These are phyloP conservation scores for Troilus luridus DNA, from an alignment of 2,888 invertebrate genomes.

Conservation along the genomic window DNA sequence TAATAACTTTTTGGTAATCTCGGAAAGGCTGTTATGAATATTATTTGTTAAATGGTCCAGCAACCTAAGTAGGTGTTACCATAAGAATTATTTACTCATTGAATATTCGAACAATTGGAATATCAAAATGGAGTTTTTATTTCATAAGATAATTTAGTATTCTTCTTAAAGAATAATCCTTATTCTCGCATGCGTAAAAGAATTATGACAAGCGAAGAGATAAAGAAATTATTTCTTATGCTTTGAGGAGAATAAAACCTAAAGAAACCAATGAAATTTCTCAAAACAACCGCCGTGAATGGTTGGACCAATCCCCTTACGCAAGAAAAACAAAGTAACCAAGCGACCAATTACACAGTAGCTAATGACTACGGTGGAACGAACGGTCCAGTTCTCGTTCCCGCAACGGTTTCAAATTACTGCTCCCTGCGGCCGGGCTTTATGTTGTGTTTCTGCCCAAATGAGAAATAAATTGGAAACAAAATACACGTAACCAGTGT, in stretches of 20 bases:
- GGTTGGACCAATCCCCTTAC: constrained; percentile 4
- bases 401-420: not conserved
- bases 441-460: not conserved
- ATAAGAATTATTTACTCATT: no score
- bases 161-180: no score
- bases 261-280: not conserved
- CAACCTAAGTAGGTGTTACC: no score
- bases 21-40: no score
- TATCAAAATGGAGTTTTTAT: no score
- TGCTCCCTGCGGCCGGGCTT: not conserved
- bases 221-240: not conserved
- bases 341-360: not conserved
- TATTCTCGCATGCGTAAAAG: not conserved
- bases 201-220: not conserved
- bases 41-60: no score
- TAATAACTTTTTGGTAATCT: not conserved
- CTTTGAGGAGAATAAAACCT: not conserved
- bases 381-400: not conserved
- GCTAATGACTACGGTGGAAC: not conserved
- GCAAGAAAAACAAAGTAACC: not conserved
- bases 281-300: constrained; percentile 14
- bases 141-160: no score
- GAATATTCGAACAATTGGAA: no score
- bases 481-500: not conserved
- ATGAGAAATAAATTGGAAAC: not conserved